Evolutionary conservation across 2,113 vertebrate genomes (phyloP), one percentile per base, ranked within the genome.

Genomic region (Oxyura jamaicensis): DNA sequence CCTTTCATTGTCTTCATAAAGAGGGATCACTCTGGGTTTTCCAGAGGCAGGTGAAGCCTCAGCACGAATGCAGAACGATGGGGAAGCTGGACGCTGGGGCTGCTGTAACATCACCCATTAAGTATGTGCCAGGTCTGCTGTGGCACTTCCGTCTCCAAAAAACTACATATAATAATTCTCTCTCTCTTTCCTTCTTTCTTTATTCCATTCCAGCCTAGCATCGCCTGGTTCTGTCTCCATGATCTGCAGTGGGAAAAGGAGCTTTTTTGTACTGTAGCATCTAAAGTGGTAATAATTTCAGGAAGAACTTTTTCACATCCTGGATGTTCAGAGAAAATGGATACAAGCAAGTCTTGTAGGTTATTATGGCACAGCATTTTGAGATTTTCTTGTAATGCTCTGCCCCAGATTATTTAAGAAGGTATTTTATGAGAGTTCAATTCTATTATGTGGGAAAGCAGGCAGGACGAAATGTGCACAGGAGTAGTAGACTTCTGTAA

Each of bases 181-280:
- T 26, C n/a, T 65, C 11, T 25, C 23, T 23, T 52, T 25, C 50
- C 22, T 52, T 25, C 23, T 26, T 7, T 25, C 50, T 63, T 48
- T 35, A 11, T 81, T 81, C 42, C 62, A 65, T 78, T 78, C 73
- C 69, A 84, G 26, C 14, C 17, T 62, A 26, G 9, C 59, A 36
- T 18, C 4, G 23, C 62, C 36, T 48, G 15, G 31, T 59, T 92
- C 48, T 1, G 4, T 55, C 83, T 77, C 63, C 59, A 48, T 5
- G 14, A 91, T 50, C 0, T 0, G 53, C 26, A 80, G 36, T 2
- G 7, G 11, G 15, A 85, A 83, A 81, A 73, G 4, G 23, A 72
- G 48, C 72, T 85, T 63, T 15, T 84, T 75, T 76, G 21, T 79
- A 58, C 29, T 31, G 11, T 42, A 73, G 69, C 71, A 42, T 46